Conservation (phyloP, 2,113 vertebrate genomes). For the Copsychus sechellarum region DNA sequence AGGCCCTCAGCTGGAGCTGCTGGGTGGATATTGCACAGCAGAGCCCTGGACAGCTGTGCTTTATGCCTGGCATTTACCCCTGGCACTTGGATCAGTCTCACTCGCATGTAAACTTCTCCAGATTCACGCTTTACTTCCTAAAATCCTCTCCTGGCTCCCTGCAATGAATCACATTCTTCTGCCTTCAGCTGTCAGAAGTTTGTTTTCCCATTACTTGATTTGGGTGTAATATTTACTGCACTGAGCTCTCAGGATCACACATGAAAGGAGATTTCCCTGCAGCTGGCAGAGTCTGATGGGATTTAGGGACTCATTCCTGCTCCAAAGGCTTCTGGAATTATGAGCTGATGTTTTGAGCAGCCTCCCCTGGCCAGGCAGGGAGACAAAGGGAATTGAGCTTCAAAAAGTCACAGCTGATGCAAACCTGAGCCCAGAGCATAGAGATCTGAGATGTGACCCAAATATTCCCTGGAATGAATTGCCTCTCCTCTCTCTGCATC, state of each 20-base stretch:
- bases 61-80: background rate
- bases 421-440: background rate
- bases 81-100: background rate
- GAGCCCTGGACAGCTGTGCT: background rate
- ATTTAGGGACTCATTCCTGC: constrained; percentile 11
- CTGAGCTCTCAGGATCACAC: background rate
- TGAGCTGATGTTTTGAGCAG: background rate
- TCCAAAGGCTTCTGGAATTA: background rate
- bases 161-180: background rate
- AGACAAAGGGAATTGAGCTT: background rate
- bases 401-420: background rate
- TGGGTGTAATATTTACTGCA: constrained; percentile 18
- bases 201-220: background rate
- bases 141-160: background rate
- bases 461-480: background rate
- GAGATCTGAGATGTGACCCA: background rate
- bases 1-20: background rate
- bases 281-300: background rate
- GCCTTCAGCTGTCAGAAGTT: background rate
- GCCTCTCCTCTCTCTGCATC: background rate
- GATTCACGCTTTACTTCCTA: background rate
- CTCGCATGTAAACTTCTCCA: accelerated
- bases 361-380: background rate
- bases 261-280: constrained; percentile 2
- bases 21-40: background rate